Evolutionary conservation across 2,113 vertebrate genomes (phyloP).

Genomic region (Podarcis muralis): DNA sequence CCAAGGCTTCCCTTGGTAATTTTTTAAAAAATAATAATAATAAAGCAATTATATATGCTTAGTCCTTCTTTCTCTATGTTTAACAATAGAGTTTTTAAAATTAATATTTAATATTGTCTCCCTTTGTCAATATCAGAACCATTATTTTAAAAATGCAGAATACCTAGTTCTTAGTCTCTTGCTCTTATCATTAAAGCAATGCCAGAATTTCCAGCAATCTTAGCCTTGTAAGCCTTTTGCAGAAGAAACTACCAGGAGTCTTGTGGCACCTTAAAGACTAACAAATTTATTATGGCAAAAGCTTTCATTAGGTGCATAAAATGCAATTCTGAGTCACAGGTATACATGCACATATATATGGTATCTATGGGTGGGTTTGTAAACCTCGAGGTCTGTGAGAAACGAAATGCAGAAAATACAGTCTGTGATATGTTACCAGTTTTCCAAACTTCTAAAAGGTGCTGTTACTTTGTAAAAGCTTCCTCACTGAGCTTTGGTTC

Average conservation of each 20-base stretch:
- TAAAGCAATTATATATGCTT: not conserved
- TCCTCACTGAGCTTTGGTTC: not conserved
- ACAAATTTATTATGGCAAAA: too few species aligned
- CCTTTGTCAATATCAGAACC: not conserved
- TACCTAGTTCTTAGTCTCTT: not conserved
- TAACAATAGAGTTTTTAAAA: constrained; percentile 24
- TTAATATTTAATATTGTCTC: constrained; percentile 1
- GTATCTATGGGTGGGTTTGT: too few species aligned
- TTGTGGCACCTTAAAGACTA: too few species aligned
- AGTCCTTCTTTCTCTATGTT: constrained; percentile 17
- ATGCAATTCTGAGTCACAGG: too few species aligned
- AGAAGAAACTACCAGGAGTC: too few species aligned
- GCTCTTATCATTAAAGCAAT: not conserved
- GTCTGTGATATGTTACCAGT: not conserved
- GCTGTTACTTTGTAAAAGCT: not conserved
- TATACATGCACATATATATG: too few species aligned
- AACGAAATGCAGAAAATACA: too few species aligned
- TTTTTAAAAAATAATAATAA: constrained; percentile 25
- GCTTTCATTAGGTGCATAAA: too few species aligned
- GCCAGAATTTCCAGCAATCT: too few species aligned
- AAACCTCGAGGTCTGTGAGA: too few species aligned
- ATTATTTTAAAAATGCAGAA: not conserved
- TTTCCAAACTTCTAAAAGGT: not conserved
- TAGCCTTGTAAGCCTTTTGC: too few species aligned
- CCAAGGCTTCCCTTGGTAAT: constrained; percentile 5